Evolutionary conservation across 2,888 invertebrate genomes (phyloP), one percentile per base, ranked within the genome.

Genomic region (Micoletzkya japonica): DNA sequence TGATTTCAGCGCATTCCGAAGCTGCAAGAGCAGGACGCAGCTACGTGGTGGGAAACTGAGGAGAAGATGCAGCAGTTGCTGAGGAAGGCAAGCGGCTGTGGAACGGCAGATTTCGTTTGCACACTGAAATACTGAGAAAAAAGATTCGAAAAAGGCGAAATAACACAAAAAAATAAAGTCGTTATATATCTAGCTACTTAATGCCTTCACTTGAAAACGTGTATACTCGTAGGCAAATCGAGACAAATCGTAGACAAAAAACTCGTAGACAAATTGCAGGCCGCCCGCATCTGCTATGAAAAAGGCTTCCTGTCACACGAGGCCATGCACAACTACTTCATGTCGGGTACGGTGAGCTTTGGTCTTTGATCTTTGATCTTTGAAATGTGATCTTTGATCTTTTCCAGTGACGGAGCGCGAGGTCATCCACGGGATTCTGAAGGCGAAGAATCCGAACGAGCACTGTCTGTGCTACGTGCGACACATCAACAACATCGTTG

Each of bases 21-120:
- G 87, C 88, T 95, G 34, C 95, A 96, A 90, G 93, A 93, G 6
- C 94, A 94, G 85, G 96, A 97, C 86, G 95, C 96, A 86, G 93
- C 92, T 0, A 90, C 93, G 32, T 97, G 97, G 96, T 97, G 96
- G 97, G 95, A 95, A 84, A 95, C 94, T 0, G 90, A 97, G 71
- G 91, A 91, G 50, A 95, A 94, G 87, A 93, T 97, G 91, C 96
- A 96, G 87, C 94, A 94, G 86, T 88, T 96, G 28, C 90, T 97
- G 77, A 89, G 96, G 14, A 96, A 95, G 87, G 94, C 70, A 17
- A 26, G 52, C n/a, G 17, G n/a, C n/a, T n/a, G n/a, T n/a, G n/a
- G n/a, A n/a, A n/a, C n/a, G n/a, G n/a, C n/a, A n/a, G n/a, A n/a
- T n/a, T n/a, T n/a, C n/a, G n/a, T n/a, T n/a, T n/a, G n/a, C n/a